These are phyloP conservation scores for Penaeus indicus DNA, from an alignment of 1,140 invertebrate genomes.

Conservation along the genomic window DNA sequence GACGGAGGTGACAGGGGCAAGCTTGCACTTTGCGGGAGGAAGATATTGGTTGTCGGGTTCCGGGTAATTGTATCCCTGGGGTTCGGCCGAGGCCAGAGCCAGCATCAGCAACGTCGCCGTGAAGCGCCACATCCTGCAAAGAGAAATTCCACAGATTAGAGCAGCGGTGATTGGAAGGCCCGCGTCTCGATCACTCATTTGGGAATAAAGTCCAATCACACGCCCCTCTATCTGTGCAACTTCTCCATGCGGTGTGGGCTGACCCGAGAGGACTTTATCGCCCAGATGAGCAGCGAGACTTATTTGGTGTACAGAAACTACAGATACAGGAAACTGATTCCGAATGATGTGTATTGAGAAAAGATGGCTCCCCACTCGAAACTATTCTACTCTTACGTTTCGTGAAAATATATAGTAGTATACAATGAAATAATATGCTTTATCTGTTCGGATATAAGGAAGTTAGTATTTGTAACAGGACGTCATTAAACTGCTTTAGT, in stretches of 20 bases:
- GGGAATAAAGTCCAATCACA: constrained; percentile 64
- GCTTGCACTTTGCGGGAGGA: constrained; percentile 25
- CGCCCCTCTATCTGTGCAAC: constrained; percentile 58
- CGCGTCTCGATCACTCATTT: constrained; percentile 62
- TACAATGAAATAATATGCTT: too few relatives aligned
- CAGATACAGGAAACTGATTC: too few relatives aligned
- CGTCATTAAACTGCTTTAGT: too few relatives aligned
- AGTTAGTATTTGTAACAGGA: too few relatives aligned
- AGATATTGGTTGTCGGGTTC: constrained; percentile 30
- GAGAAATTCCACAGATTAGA: constrained; percentile 62
- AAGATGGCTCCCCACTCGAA: too few relatives aligned
- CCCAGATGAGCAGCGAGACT: constrained; percentile 59
- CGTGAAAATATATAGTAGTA: too few relatives aligned
- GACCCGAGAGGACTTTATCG: constrained; percentile 61
- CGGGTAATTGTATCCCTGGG: constrained; percentile 38
- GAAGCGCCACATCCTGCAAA: constrained; percentile 61
- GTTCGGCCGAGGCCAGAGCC: constrained; percentile 28
- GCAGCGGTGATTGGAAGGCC: constrained; percentile 63
- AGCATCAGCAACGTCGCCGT: constrained; percentile 50
- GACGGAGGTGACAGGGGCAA: constrained; percentile 38
- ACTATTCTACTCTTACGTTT: too few relatives aligned
- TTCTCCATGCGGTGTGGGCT: constrained; percentile 56
- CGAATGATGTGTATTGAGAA: too few relatives aligned
- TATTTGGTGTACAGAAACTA: too few relatives aligned
- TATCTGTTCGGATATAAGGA: too few relatives aligned